Conservation (phyloP, 2,888 invertebrate species). For the Nipponacmea schrenckii region DNA sequence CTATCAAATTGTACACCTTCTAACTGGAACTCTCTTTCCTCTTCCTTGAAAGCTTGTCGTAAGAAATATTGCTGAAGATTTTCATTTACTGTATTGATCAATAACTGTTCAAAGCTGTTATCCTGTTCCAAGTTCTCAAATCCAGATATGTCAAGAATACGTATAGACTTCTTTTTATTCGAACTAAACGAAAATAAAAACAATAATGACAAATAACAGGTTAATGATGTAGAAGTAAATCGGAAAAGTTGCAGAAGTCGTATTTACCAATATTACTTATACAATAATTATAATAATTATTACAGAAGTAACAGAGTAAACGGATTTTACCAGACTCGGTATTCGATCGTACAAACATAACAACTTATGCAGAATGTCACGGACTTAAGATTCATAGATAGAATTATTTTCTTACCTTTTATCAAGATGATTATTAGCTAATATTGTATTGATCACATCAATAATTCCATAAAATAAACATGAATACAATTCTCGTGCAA, state of each 20-base stretch:
- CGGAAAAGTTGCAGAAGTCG: too few relatives aligned
- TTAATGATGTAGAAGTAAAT: too few relatives aligned
- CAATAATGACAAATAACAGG: background rate
- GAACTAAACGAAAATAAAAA: background rate
- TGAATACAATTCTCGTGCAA: constrained; percentile 40
- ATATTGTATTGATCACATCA: constrained; percentile 34
- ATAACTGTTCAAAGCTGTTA: constrained; percentile 46
- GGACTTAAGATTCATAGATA: too few relatives aligned
- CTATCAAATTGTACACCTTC: constrained; percentile 40
- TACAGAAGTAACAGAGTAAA: too few relatives aligned
- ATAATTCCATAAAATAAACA: constrained; percentile 41
- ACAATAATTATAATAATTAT: too few relatives aligned
- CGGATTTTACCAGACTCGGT: background rate
- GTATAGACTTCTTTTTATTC: constrained; percentile 22
- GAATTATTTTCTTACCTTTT: background rate
- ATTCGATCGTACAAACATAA: constrained; percentile 4
- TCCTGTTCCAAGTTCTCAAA: constrained; percentile 40
- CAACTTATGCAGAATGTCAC: background rate
- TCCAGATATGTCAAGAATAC: constrained; percentile 46
- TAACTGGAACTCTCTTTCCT: constrained; percentile 36
- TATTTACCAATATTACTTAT: too few relatives aligned
- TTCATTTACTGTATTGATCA: constrained; percentile 49
- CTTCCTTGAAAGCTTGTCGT: constrained; percentile 41
- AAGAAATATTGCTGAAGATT: constrained; percentile 49
- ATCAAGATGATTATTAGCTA: background rate